A percentile compares a stretch with the other conserved stretches of the same genome.
Evolutionary conservation across 2,888 invertebrate genomes (phyloP).

Genomic region (Crematogaster levior): DNA sequence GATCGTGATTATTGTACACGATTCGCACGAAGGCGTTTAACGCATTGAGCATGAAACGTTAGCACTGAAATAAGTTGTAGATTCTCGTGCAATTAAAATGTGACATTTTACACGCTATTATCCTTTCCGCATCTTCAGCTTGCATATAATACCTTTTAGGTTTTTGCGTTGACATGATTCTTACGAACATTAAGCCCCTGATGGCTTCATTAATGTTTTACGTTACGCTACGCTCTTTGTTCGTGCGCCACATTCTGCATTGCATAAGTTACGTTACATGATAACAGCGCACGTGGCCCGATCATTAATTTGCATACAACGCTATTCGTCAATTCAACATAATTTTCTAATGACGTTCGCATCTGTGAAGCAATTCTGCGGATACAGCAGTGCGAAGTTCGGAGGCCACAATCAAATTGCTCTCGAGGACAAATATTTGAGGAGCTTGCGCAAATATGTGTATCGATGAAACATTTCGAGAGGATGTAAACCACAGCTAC

Average conservation of each 20-base stretch:
- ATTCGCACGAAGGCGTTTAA: conserved; percentile 4
- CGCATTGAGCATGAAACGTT: conserved; percentile 1
- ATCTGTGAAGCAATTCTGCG: conserved; percentile 7
- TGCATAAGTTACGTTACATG: conserved; percentile 10
- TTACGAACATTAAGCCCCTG: background rate
- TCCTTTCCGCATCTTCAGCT: background rate
- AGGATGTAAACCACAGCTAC: conserved; percentile 53
- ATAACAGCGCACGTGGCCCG: conserved; percentile 6
- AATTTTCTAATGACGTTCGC: conserved; percentile 25
- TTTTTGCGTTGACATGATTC: background rate
- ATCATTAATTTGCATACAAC: conserved; percentile 24
- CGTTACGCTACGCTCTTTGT: background rate
- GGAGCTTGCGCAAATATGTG: conserved; percentile 53
- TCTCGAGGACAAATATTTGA: conserved; percentile 66
- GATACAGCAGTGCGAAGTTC: conserved; percentile 14
- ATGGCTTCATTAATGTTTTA: background rate
- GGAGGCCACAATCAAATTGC: conserved; percentile 41
- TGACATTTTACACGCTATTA: conserved; percentile 14
- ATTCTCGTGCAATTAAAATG: conserved; percentile 24
- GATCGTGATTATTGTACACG: background rate
- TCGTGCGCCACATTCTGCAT: background rate
- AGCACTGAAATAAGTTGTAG: background rate
- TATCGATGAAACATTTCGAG: conserved; percentile 57
- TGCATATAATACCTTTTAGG: background rate
- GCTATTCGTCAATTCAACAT: conserved; percentile 24